Evolutionary conservation across 1,140 invertebrate genomes (phyloP).

Genomic region (Sarcophaga peregrina): DNA sequence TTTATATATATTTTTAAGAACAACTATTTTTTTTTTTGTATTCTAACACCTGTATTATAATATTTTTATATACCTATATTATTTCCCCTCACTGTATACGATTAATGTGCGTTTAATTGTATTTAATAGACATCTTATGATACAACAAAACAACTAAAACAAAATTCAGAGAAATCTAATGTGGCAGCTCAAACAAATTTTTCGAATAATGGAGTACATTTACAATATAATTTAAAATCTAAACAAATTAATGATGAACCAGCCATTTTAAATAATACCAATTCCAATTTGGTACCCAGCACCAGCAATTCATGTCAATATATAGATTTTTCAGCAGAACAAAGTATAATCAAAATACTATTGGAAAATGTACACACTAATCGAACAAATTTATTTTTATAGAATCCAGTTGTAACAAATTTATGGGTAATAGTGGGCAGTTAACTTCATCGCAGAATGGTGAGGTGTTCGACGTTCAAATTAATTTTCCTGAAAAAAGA

Average conservation of each 20-base stretch:
- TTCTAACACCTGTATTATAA: no score
- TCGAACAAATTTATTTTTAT: neutral
- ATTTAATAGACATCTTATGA: slow-evolving; percentile 15
- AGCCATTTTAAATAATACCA: neutral
- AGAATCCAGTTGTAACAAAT: neutral
- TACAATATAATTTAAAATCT: neutral
- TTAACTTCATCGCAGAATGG: neutral
- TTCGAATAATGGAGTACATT: slow-evolving; percentile 21
- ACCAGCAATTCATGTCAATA: slow-evolving; percentile 22
- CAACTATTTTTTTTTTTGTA: no score
- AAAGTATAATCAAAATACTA: neutral
- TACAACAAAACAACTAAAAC: slow-evolving; percentile 11
- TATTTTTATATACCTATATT: no score
- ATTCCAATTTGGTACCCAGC: neutral
- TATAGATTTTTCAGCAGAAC: slow-evolving; percentile 29
- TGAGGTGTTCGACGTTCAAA: neutral
- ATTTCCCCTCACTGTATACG: no score
- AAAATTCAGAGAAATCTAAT: slow-evolving; percentile 12
- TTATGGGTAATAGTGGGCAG: neutral
- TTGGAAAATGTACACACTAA: neutral
- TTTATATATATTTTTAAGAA: no score
- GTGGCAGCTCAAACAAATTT: neutral
- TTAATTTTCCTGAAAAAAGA: neutral
- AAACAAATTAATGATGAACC: neutral
- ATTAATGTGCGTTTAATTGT: neutral